Evolutionary conservation across 2,113 vertebrate species (phyloP).

Genomic region (Notothenia coriiceps): DNA sequence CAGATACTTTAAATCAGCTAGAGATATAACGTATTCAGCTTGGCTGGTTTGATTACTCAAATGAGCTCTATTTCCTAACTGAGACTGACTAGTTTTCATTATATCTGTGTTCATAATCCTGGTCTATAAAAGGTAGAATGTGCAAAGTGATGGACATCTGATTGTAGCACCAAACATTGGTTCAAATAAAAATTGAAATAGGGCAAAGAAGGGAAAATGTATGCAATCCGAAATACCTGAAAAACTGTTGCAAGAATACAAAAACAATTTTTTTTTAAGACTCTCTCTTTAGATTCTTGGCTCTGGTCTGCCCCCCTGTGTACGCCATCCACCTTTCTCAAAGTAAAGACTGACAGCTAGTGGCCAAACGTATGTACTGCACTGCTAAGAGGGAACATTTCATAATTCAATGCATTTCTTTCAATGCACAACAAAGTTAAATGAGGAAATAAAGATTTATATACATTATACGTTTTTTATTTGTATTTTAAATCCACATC

Average conservation of each 20-base stretch:
- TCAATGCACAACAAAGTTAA: background rate
- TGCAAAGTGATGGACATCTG: background rate
- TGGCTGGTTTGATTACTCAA: slow-evolving; percentile 6
- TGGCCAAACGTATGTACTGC: slow-evolving; percentile 18
- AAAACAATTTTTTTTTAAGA: background rate
- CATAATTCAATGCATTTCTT: background rate
- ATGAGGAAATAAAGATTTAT: background rate
- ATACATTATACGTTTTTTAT: background rate
- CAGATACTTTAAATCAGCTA: slow-evolving; percentile 67
- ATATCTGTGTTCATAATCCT: background rate
- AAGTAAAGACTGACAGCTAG: slow-evolving; percentile 64
- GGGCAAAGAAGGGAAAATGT: background rate
- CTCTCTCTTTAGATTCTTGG: background rate
- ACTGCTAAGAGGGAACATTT: background rate
- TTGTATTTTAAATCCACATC: background rate
- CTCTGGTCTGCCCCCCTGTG: background rate
- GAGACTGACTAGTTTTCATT: background rate
- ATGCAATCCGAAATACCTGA: background rate
- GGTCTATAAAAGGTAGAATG: background rate
- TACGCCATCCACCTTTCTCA: background rate
- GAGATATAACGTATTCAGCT: slow-evolving; percentile 45
- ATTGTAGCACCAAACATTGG: background rate
- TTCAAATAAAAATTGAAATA: background rate
- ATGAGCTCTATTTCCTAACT: background rate
- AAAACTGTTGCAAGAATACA: background rate